Evolutionary conservation across 2,888 invertebrate genomes (phyloP).

Genomic region (Drosophila basisetae): DNA sequence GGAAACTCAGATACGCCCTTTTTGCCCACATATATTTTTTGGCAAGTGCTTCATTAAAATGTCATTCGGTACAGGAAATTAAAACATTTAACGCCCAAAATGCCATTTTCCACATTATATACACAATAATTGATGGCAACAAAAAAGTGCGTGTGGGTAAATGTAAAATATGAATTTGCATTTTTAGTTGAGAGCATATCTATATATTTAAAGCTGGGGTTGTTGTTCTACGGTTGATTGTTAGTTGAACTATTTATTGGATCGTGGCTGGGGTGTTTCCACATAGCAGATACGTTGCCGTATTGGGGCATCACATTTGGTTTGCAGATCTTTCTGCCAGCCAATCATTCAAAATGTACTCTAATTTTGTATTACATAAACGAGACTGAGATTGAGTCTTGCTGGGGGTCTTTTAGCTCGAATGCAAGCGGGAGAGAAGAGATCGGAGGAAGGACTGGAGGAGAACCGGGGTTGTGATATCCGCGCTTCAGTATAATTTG

Average conservation of each 20-base stretch:
- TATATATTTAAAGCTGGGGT: constrained; percentile 8
- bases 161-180: constrained; percentile 39
- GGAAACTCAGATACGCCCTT: constrained; percentile 38
- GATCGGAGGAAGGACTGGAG: background rate
- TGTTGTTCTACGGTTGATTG: constrained; percentile 25
- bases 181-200: constrained; percentile 15
- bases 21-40: constrained; percentile 49
- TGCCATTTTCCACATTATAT: constrained; percentile 58
- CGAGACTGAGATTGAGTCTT: constrained; percentile 33
- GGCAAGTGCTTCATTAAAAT: constrained; percentile 82
- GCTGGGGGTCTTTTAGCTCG: constrained; percentile 48
- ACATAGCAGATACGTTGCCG: constrained; percentile 21
- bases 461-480: constrained; percentile 51
- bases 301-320: constrained; percentile 64
- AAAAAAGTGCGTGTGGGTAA: constrained; percentile 47
- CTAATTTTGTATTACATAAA: constrained; percentile 80
- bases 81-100: constrained; percentile 76
- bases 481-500: constrained; percentile 77
- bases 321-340: constrained; percentile 65
- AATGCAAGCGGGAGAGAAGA: background rate
- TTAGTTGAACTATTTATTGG: constrained; percentile 48
- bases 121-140: constrained; percentile 39
- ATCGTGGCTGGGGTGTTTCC: background rate
- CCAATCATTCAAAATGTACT: constrained; percentile 79
- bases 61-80: constrained; percentile 83